phyloP scores from a whole-genome alignment of 1,140 invertebrate species.

The Zaprionus gabonicus region DNA sequence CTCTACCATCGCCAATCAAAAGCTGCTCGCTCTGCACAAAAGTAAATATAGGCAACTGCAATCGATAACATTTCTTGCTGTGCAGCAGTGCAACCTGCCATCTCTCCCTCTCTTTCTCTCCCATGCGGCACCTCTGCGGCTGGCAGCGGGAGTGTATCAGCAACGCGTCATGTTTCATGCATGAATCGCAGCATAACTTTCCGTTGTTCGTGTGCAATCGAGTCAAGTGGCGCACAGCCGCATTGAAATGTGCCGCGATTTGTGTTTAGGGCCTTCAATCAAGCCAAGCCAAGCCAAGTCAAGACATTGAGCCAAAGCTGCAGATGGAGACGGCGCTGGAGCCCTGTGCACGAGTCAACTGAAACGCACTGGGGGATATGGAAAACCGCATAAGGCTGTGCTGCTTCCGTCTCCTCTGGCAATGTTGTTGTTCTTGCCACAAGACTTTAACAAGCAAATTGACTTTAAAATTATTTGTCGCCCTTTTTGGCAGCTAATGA shows the following conservation, averaged over 20 bases:
- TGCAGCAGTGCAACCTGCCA: background rate
- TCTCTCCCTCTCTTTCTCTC: background rate
- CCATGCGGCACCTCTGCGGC: background rate
- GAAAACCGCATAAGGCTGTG: background rate
- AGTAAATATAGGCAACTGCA: background rate
- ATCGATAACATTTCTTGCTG: background rate
- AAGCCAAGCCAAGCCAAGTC: constrained; percentile 21
- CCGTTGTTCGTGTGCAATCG: constrained; percentile 72
- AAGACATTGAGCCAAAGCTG: constrained; percentile 3
- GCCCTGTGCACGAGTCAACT: too few species aligned
- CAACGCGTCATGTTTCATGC: constrained; percentile 68
- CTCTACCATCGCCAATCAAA: background rate
- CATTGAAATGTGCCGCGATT: constrained; percentile 61
- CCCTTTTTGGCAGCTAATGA: background rate
- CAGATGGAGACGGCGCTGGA: background rate
- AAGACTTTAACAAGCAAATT: constrained; percentile 35
- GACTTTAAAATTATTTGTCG: constrained; percentile 34
- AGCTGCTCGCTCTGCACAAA: background rate
- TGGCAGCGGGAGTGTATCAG: constrained; percentile 3
- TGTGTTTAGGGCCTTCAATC: constrained; percentile 59
- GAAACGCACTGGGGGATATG: constrained; percentile 2
- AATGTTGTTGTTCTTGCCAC: constrained; percentile 20
- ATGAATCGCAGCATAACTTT: constrained; percentile 77
- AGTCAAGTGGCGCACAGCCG: constrained; percentile 66
- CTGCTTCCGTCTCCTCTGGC: background rate